Evolutionary conservation across 2,113 vertebrate genomes (phyloP).

Genomic region (Phodopus roborovskii): DNA sequence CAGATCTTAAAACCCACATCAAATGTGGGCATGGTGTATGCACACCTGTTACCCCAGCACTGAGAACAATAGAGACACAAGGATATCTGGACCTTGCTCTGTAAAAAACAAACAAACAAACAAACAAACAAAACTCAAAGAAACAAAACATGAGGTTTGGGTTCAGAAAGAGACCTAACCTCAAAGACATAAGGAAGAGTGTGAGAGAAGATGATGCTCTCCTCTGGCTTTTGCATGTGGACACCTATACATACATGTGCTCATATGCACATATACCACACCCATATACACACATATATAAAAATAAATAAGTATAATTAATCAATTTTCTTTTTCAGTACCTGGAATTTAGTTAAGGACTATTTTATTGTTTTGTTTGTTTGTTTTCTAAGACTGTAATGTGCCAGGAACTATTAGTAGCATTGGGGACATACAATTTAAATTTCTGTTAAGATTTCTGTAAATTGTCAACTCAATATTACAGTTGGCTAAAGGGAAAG

Average conservation of each 20-base stretch:
- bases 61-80: not conserved
- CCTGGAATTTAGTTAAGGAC: not conserved
- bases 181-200: not conserved
- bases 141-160: not conserved
- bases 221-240: not conserved
- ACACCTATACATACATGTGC: not conserved
- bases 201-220: not conserved
- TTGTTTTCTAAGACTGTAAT: too few relatives aligned
- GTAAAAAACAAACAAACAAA: too few relatives aligned
- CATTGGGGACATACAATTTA: not conserved
- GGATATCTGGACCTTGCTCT: not conserved
- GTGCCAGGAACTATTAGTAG: not conserved
- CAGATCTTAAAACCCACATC: not conserved
- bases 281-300: not conserved
- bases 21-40: too few relatives aligned
- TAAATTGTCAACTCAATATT: not conserved
- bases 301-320: not conserved
- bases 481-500: not conserved
- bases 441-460: not conserved
- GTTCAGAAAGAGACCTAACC: not conserved
- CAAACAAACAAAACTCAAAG: not conserved
- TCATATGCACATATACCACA: not conserved
- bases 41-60: not conserved
- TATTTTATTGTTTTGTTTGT: too few relatives aligned
- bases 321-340: not conserved